Base-by-base conservation (phyloP, 2,113 vertebrate species). In the Odocoileus hemionus region DNA sequence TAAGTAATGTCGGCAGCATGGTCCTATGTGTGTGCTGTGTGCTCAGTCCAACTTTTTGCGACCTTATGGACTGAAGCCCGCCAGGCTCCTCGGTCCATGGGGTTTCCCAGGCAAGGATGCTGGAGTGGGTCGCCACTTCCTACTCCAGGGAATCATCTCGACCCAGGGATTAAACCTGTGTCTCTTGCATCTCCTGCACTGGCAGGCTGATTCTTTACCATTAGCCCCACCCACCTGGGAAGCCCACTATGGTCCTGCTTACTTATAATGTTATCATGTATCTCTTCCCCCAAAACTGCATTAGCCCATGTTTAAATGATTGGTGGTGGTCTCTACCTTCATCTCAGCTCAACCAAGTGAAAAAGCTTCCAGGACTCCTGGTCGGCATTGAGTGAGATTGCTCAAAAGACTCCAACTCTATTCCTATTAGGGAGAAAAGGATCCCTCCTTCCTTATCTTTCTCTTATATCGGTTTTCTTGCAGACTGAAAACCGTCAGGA, bases 51-150 rank as follows among this genome's bases (percentile, higher is more conserved):
- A 5, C 64, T 36, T 2, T 11, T 11, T 70, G n/a, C 0, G 17
- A 21, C 64, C 2, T 21, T 70, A n/a, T 21, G n/a, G n/a, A 21
- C n/a, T 36, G n/a, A 2, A 70, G 64, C 64, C 64, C 0, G 0
- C n/a, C 64, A 70, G 64, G n/a, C 64, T 70, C 9, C 64, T 36
- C 64, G 21, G 17, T 70, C n/a, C n/a, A 36, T 11, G 64, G 8
- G 64, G 7, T 70, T 70, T 70, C 17, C n/a, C 17, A n/a, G 64
- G 64, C n/a, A 70, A 70, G 64, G n/a, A 11, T 36, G 5, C n/a
- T 52, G 52, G 15, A 52, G 52, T 52, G 52, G 52, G 52, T 16
- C 1, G 52, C 52, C 52, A 52, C 52, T 52, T 52, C 52, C 52
- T 52, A 52, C 52, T 52, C 4, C 15, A 52, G 52, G 52, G 52